Evolutionary conservation across 2,797 vertebrate species (phyloP), one percentile per base, ranked within the genome.

Genomic region (Odontamblyopus rebecca): DNA sequence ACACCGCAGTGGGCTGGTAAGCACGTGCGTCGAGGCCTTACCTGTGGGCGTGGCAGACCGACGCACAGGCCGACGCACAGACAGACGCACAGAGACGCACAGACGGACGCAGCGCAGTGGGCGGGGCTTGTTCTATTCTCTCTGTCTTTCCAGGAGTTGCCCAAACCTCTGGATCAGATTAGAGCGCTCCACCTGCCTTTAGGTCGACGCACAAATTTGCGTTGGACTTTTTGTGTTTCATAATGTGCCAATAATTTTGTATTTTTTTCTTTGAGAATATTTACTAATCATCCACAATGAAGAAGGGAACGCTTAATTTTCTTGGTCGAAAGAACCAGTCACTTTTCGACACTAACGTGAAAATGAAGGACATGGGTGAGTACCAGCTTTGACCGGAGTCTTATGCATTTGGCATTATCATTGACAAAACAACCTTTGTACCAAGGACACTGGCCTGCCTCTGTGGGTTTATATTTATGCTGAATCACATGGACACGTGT

Each of bases 311-410:
- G 51, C 60, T 90, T 30, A 56, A 92, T 53, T 86, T 94, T 77
- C 30, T 91, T 84, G 79, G 88, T 82, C 90, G 91, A 62, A 95
- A 92, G 83, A 93, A 78, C 67, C 83, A 75, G 1, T 91, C 89
- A 63, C 92, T 94, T 2, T 94, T 90, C 82, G 93, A 89, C 89
- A 92, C 86, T 80, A 90, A 66, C 13, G 29, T 92, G 61, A 84
- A 92, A 83, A 82, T 90, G 65, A 88, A 82, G 71, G 93, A 93
- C 15, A 84, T 90, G 68, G 93, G 94, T 94, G 82, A 94, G 94
- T 91, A 44, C 18, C 5, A 23, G 0, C 60, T 63, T 3, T 51
- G 6, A 57, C 27, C 18, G 5, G 19, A 41, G 19, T 18, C 23
- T 64, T 5, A 44, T 11, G 44, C 5, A 30, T 1, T 65, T 60